phyloP scores from a whole-genome alignment of 1,140 invertebrate genomes.

The Anagrus nilaparvatae region DNA sequence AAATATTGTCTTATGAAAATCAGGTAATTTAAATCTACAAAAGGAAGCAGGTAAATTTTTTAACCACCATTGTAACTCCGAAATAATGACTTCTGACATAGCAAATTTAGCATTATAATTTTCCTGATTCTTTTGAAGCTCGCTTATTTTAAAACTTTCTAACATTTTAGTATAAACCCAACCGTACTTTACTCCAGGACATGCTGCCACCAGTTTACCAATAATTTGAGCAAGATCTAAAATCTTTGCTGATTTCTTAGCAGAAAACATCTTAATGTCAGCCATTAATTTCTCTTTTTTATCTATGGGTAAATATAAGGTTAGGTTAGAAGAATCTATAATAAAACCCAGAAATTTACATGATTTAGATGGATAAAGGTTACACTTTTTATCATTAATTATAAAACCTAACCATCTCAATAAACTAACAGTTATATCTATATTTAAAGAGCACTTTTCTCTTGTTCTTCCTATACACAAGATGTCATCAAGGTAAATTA shows the following conservation, averaged over 20 bases:
- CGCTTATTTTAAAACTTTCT: background rate
- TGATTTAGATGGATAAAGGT: background rate
- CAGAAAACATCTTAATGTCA: background rate
- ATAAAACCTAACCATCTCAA: background rate
- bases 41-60: background rate
- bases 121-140: background rate
- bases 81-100: background rate
- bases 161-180: background rate
- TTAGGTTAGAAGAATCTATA: constrained; percentile 2
- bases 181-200: background rate
- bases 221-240: background rate
- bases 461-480: background rate
- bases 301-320: constrained; percentile 5
- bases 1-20: constrained; percentile 17
- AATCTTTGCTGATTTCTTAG: background rate
- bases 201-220: background rate
- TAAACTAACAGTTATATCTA: background rate
- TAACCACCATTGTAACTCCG: background rate
- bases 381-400: constrained; percentile 15
- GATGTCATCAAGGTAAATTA: constrained; percentile 9
- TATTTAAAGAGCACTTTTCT: background rate
- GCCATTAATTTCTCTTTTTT: background rate
- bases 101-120: background rate
- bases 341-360: constrained; percentile 8
- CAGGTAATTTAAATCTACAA: constrained; percentile 8